Evolutionary conservation across 2,113 vertebrate species (phyloP), one percentile per base, ranked within the genome.

Genomic region (Corythaixoides concolor): DNA sequence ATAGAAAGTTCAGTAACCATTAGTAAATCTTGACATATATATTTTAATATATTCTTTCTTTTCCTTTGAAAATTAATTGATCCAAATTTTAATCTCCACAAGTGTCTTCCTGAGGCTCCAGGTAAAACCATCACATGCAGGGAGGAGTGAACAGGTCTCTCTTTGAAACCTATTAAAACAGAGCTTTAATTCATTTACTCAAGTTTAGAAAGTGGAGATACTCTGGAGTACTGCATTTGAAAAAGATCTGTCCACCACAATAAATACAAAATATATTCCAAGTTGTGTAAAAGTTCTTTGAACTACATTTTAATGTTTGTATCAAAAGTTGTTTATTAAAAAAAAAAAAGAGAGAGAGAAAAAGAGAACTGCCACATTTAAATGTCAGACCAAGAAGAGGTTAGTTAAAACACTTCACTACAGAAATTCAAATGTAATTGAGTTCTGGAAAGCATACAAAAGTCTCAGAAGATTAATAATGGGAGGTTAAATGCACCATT

Each of bases 391-490:
- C 8, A 85, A 82, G 70, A 87, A 86, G 19, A 94, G 43, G 27
- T 68, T 47, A 93, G 35, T 68, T 92, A 93, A 91, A 92, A 93
- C 39, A 45, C 49, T 80, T 27, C 19, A 56, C 35, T 81, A 37
- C 12, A 90, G 49, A 82, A 88, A 95, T 82, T 88, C 49, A 94
- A 68, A 93, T 32, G n/a, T 17, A 74, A 27, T 87, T 96, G 52
- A 52, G 43, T 84, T 93, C 85, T 80, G 60, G 32, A 95, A 94
- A 92, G 49, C 78, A 90, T 39, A 68, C 3, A 79, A 32, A 91
- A 64, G n/a, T 58, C 30, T 83, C 53, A 33, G 58, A 95, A 92
- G 45, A 94, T 86, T 96, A 94, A 93, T 69, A 91, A 96, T 35
- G 15, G 28, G 45, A 79, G 85, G 30, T 79, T 84, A 96, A 94